Evolutionary conservation across 2,113 vertebrate genomes (phyloP).

Genomic region (Sakesphorus luctuosus): DNA sequence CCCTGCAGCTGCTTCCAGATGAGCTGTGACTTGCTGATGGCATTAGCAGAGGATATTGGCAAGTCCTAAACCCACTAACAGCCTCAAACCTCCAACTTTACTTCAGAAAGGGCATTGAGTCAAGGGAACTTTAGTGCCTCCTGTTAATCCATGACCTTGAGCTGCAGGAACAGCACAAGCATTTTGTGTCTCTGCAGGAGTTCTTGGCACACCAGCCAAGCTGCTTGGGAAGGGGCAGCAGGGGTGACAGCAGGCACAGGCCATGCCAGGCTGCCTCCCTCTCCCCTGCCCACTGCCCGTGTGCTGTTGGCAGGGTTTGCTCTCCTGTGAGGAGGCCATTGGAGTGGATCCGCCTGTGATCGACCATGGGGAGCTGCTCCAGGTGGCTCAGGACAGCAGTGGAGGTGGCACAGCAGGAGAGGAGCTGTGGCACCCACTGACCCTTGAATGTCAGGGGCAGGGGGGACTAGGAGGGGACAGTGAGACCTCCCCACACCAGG

Average conservation of each 20-base stretch:
- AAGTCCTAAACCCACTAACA: not conserved
- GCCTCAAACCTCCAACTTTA: not conserved
- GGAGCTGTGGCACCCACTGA: not conserved
- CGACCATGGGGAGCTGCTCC: not conserved
- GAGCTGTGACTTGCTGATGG: not conserved
- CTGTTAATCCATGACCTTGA: not conserved
- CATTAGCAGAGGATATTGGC: not conserved
- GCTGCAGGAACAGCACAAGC: not conserved
- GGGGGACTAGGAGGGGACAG: fast-evolving
- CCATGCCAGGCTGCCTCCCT: not conserved
- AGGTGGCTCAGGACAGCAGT: not conserved
- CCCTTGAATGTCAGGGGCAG: not conserved
- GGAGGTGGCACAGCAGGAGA: not conserved
- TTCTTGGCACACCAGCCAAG: not conserved
- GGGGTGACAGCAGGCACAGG: not conserved
- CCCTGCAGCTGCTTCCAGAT: not conserved
- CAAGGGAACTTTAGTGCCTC: not conserved
- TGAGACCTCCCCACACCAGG: not conserved
- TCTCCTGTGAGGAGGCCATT: not conserved
- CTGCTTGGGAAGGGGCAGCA: not conserved
- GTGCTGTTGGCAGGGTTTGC: fast-evolving
- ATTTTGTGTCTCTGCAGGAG: not conserved
- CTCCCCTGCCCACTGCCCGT: not conserved
- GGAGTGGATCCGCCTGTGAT: not conserved
- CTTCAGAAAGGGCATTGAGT: not conserved